Evolutionary conservation across 2,888 invertebrate genomes (phyloP).

Genomic region (Sinodicranocentrus sp.): DNA sequence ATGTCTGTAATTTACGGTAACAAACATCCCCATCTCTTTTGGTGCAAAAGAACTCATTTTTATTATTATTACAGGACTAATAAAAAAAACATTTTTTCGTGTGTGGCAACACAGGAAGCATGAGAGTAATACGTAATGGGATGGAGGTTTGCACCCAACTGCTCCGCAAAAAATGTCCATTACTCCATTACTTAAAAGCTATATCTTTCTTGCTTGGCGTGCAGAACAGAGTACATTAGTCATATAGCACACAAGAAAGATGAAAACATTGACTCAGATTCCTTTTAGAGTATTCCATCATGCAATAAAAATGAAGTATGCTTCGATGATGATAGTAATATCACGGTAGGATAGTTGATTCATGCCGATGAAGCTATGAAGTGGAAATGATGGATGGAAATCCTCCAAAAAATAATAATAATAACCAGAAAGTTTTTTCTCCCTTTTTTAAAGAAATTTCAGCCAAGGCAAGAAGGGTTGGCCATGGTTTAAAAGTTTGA

Average conservation of each 20-base stretch:
- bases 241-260: too few relatives aligned
- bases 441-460: too few relatives aligned
- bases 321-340: background rate
- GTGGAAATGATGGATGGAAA: too few relatives aligned
- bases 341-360: background rate
- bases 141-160: background rate
- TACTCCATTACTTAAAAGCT: background rate
- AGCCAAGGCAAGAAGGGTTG: too few relatives aligned
- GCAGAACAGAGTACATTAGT: too few relatives aligned
- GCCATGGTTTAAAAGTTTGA: too few relatives aligned
- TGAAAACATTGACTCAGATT: too few relatives aligned
- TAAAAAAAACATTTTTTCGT: background rate
- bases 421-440: too few relatives aligned
- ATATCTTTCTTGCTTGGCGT: too few relatives aligned
- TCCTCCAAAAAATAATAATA: too few relatives aligned
- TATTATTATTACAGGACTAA: constrained; percentile 8
- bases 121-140: background rate
- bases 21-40: background rate
- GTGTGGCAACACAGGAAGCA: constrained; percentile 17
- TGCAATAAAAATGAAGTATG: background rate
- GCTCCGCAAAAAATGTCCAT: background rate
- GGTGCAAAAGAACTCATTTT: background rate
- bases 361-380: too few relatives aligned
- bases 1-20: constrained; percentile 13
- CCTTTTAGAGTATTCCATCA: too few relatives aligned